Conservation (phyloP, 2,797 vertebrate genomes). For the Gouania willdenowi region DNA sequence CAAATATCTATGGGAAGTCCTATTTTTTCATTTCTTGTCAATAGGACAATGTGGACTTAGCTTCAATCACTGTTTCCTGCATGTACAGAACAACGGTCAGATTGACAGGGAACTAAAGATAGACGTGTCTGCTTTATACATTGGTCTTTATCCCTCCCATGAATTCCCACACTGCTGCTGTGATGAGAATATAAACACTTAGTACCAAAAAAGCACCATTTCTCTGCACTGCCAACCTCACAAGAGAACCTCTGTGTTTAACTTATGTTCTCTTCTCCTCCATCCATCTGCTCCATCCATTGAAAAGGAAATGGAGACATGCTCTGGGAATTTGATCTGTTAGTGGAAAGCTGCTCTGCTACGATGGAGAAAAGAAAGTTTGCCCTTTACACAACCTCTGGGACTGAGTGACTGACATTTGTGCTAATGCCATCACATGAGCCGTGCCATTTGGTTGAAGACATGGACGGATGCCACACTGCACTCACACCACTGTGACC, state of each 20-base stretch:
- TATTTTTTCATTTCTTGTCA: no score
- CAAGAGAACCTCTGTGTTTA: background rate
- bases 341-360: constrained; percentile 21
- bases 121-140: no score
- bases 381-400: constrained; percentile 57
- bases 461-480: constrained; percentile 54
- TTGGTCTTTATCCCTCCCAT: no score
- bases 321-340: constrained; percentile 15
- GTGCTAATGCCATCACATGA: constrained; percentile 62
- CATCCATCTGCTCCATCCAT: background rate
- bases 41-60: no score
- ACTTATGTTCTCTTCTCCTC: background rate
- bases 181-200: no score
- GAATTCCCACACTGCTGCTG: no score
- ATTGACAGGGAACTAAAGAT: no score
- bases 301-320: constrained; percentile 11
- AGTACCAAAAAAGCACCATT: no score
- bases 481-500: constrained; percentile 43
- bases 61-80: no score
- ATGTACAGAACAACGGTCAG: no score
- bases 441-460: constrained; percentile 48
- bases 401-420: constrained; percentile 59
- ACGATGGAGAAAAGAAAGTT: constrained; percentile 35
- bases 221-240: background rate
- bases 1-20: no score